phyloP scores from a whole-genome alignment of 1,140 invertebrate species.

The Hyles euphorbiae region DNA sequence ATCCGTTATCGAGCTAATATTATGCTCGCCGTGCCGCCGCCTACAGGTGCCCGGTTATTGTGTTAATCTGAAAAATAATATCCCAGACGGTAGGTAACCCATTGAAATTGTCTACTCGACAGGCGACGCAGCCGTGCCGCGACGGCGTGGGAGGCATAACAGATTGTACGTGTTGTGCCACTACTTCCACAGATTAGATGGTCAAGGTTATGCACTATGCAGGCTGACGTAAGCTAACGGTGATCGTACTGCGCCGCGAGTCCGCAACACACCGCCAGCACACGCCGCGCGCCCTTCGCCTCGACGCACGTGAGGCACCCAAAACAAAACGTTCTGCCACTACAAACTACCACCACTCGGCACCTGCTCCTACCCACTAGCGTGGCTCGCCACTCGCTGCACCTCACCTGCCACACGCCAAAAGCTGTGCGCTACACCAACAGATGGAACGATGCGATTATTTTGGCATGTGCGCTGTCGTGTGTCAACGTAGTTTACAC shows the following conservation, averaged over 20 bases:
- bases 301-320: background rate
- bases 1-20: conserved; percentile 66
- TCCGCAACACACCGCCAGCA: background rate
- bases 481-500: conserved; percentile 55
- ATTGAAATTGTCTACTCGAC: conserved; percentile 13
- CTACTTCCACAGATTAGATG: conserved; percentile 38
- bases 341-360: too few relatives aligned
- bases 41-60: conserved; percentile 38
- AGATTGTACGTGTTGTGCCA: conserved; percentile 35
- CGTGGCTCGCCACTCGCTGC: too few relatives aligned
- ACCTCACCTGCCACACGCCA: too few relatives aligned
- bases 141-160: conserved; percentile 11
- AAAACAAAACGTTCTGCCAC: too few relatives aligned
- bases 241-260: conserved; percentile 11
- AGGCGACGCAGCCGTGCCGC: conserved; percentile 3
- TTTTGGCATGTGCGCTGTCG: conserved; percentile 22
- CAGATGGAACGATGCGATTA: conserved; percentile 44
- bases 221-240: conserved; percentile 46
- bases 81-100: conserved; percentile 10
- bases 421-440: too few relatives aligned
- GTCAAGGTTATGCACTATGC: conserved; percentile 51
- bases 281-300: background rate
- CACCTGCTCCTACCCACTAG: too few relatives aligned
- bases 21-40: conserved; percentile 53
- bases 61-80: conserved; percentile 23